Evolutionary conservation across 2,888 invertebrate species (phyloP), one percentile per base, ranked within the genome.

Genomic region (Rhagonycha lutea): DNA sequence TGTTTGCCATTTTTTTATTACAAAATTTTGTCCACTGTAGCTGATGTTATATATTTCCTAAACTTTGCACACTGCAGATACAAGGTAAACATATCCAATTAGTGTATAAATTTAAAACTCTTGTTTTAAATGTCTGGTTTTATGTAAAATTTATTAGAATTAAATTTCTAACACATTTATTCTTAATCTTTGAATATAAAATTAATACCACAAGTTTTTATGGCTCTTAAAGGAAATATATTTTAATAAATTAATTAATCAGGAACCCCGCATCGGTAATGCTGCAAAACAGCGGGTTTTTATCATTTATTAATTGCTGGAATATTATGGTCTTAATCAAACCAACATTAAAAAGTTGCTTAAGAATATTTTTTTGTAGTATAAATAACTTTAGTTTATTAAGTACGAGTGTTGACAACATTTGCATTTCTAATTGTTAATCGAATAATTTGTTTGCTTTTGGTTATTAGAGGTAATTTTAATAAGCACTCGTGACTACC

Each of bases 401-500:
- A 47, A 47, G 47, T 47, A 47, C 47, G 7, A 47, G 47, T 47
- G 47, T n/a, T 47, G 47, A 47, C 47, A 47, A 47, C 47, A 47
- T 47, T 47, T 47, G 47, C 47, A 47, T 47, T 47, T 47, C 47
- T 47, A 47, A 47, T 47, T 47, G 47, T 47, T 47, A 47, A 47
- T 47, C 47, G 47, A 47, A 47, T 47, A 47, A 47, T 47, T 47
- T 47, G 47, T 47, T 47, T 47, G 47, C 47, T 47, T 47, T 47
- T 47, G n/a, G 47, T 47, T 47, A 47, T n/a, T 47, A 76, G 78
- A 79, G 79, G 75, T 77, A 74, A 76, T 65, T 72, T 74, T 77
- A 80, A 81, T 78, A 78, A 81, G 80, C 80, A 74, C 78, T 79
- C 78, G 78, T 75, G 77, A 72, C 75, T 76, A 69, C 80, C 81